phyloP scores from a whole-genome alignment of 2,113 vertebrate species.

The Amia ocellicauda region DNA sequence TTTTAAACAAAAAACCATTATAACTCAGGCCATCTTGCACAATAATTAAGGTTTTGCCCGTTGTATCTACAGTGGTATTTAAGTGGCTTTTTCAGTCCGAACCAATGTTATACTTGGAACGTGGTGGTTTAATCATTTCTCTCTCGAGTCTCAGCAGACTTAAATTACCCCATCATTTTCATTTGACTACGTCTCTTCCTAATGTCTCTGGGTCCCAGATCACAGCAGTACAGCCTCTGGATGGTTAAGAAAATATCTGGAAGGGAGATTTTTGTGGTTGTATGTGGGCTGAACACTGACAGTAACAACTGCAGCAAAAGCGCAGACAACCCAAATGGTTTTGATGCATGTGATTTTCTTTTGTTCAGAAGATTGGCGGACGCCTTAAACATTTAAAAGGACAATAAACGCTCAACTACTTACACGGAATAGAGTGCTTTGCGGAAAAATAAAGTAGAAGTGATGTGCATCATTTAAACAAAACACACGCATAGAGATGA shows the following conservation, averaged over 20 bases:
- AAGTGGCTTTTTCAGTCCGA: neutral
- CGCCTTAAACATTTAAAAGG: too few relatives aligned
- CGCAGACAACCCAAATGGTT: too few relatives aligned
- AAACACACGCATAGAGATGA: too few relatives aligned
- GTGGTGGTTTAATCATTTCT: neutral
- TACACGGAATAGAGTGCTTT: too few relatives aligned
- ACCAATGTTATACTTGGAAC: neutral
- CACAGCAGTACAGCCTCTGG: neutral
- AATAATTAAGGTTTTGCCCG: neutral
- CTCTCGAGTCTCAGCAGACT: neutral
- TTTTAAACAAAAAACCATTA: neutral
- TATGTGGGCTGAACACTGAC: neutral
- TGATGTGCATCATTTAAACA: too few relatives aligned
- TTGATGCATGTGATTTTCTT: too few relatives aligned
- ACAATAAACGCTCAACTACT: too few relatives aligned
- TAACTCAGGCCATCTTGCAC: neutral
- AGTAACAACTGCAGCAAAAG: neutral
- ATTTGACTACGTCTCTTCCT: neutral
- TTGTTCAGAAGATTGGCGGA: too few relatives aligned
- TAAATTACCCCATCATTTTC: slow-evolving; percentile 1
- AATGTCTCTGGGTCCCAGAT: neutral
- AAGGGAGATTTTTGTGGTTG: neutral
- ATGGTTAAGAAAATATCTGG: too few relatives aligned
- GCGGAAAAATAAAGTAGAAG: too few relatives aligned
- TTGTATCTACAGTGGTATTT: slow-evolving; percentile 2